These are phyloP conservation scores for Echiichthys vipera DNA, from an alignment of 2,797 vertebrate genomes.

Conservation along the genomic window DNA sequence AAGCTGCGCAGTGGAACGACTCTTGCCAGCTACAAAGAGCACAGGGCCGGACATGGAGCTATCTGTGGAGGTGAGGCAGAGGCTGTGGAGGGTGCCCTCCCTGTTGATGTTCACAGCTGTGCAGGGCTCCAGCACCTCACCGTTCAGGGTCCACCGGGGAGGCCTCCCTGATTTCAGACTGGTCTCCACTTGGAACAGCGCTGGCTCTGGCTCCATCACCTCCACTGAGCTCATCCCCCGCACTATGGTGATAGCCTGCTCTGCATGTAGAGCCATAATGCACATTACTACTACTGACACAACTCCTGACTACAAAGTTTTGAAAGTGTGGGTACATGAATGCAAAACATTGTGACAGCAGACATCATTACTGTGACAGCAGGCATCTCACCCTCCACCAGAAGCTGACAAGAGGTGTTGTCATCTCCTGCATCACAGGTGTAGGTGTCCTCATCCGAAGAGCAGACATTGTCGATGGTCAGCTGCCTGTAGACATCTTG, in stretches of 20 bases:
- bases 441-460: conserved; percentile 94
- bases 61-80: conserved; percentile 88
- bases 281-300: conserved; percentile 39
- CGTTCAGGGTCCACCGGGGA: conserved; percentile 91
- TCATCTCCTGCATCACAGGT: conserved; percentile 93
- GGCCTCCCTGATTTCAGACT: conserved; percentile 90
- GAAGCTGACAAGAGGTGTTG: conserved; percentile 91
- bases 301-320: not conserved
- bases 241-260: conserved; percentile 93
- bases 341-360: not conserved
- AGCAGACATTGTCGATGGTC: conserved; percentile 89
- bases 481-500: conserved; percentile 93
- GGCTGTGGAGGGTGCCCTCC: conserved; percentile 88
- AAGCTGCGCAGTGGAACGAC: conserved; percentile 90
- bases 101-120: conserved; percentile 85
- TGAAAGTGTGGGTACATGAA: conserved; percentile 3
- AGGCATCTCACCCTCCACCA: conserved; percentile 91
- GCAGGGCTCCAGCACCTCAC: conserved; percentile 82
- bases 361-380: not conserved
- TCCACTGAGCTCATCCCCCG: conserved; percentile 88
- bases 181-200: conserved; percentile 91
- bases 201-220: conserved; percentile 91
- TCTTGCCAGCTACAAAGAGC: conserved; percentile 94
- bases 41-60: conserved; percentile 91
- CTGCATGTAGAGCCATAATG: conserved; percentile 80